Base-by-base conservation (phyloP, 2,113 vertebrate genomes). In the Alectura lathami region DNA sequence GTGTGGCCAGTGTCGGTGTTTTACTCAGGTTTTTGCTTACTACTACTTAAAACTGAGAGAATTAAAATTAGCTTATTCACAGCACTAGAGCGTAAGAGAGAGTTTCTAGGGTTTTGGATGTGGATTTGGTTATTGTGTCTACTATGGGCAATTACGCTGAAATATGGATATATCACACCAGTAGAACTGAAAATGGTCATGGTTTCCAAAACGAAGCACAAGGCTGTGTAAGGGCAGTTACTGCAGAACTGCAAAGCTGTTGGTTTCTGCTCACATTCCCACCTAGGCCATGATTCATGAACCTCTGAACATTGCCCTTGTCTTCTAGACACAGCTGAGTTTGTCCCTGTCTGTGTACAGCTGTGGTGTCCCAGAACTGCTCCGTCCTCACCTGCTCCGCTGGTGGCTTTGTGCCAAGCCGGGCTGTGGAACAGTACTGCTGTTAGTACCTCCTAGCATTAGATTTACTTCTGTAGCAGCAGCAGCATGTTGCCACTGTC, bases 401-500 rank as follows among this genome's bases (percentile, higher is more conserved):
- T 34, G 26, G 27, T 13, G 64, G 18, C 45, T 63, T n/a, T 68
- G 24, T 63, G 24, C 62, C 27, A 56, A 74, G 38, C 47, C 38
- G 72, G 38, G 30, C 56, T 79, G 88, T 51, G 34, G 6, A 29
- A 36, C 50, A 56, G 32, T 17, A 53, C 53, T 22, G 27, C 38
- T 63, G 36, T 63, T 45, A n/a, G 32, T 68, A 47, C 11, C 17
- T 8, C 11, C 59, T 43, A 26, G 48, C 59, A 34, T 48, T 50
- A 45, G 27, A 16, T 50, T 21, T 47, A 14, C 15, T 36, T 60
- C 23, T 36, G 42, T 53, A 64, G 79, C 57, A 64, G 79, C 36
- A 47, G 63, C 48, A 82, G n/a, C 22, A 3, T 22, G 4, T 53
- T 53, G 60, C 22, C 74, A 3, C 0, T 0, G 51, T 29, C 1